These are phyloP conservation scores for Galendromus occidentalis DNA, from an alignment of 1,140 invertebrate genomes.

Conservation along the genomic window DNA sequence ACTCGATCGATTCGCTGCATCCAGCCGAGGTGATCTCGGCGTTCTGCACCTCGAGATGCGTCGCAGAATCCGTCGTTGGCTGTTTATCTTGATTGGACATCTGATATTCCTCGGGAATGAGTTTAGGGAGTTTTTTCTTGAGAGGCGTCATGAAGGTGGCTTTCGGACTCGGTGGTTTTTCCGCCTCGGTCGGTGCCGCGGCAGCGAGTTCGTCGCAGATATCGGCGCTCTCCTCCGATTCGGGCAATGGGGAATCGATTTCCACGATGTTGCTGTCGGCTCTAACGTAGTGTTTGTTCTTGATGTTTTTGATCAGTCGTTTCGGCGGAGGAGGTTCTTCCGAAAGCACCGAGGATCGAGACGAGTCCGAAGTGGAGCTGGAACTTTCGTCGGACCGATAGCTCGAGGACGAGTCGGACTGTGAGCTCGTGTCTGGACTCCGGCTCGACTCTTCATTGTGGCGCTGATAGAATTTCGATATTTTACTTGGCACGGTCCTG, in stretches of 20 bases:
- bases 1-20: background rate
- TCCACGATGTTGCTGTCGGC: background rate
- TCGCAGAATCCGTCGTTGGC: no score
- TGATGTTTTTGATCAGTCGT: background rate
- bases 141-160: constrained; percentile 5
- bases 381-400: background rate
- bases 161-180: background rate
- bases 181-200: background rate
- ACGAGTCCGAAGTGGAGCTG: background rate
- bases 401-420: background rate
- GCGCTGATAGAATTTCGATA: background rate
- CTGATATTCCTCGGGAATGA: background rate
- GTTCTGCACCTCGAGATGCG: background rate
- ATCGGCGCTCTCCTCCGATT: background rate
- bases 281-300: constrained; percentile 3
- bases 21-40: background rate
- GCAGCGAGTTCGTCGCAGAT: background rate
- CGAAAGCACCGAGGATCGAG: background rate
- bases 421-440: background rate
- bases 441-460: background rate
- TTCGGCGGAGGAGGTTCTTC: background rate
- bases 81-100: background rate
- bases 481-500: background rate
- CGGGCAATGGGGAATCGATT: background rate
- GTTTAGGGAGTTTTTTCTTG: background rate